These are phyloP conservation scores for Orestias chungarensis DNA, from an alignment of 2,797 vertebrate species.

Conservation along the genomic window DNA sequence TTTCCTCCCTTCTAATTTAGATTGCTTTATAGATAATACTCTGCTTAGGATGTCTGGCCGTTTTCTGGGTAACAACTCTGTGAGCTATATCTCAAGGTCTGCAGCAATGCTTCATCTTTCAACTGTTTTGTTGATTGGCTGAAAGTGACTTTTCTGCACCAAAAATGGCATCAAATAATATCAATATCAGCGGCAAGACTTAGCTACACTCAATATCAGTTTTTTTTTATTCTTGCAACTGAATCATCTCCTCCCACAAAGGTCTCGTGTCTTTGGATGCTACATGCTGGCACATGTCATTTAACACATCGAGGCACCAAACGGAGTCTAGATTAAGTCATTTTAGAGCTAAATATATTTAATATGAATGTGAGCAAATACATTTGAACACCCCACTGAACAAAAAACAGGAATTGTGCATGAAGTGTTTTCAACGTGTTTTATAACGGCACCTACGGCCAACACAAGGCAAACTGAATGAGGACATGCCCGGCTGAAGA, in stretches of 20 bases:
- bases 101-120: too few relatives aligned
- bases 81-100: not conserved
- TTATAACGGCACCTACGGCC: not conserved
- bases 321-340: not conserved
- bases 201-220: too few relatives aligned
- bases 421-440: too few relatives aligned
- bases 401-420: too few relatives aligned
- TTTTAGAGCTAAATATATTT: not conserved
- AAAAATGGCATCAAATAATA: too few relatives aligned
- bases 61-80: not conserved
- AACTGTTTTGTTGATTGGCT: too few relatives aligned
- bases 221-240: not conserved
- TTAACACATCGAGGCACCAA: not conserved
- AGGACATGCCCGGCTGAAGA: too few relatives aligned
- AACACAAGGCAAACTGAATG: not conserved
- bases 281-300: not conserved
- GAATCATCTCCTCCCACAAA: not conserved
- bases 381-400: not conserved
- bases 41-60: not conserved
- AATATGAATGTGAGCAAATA: not conserved
- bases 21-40: not conserved
- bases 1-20: not conserved
- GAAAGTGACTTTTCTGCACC: not conserved
- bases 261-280: not conserved
- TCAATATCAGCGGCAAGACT: too few relatives aligned